phyloP scores from a whole-genome alignment of 2,797 vertebrate genomes.

The Peromyscus melanophrys region DNA sequence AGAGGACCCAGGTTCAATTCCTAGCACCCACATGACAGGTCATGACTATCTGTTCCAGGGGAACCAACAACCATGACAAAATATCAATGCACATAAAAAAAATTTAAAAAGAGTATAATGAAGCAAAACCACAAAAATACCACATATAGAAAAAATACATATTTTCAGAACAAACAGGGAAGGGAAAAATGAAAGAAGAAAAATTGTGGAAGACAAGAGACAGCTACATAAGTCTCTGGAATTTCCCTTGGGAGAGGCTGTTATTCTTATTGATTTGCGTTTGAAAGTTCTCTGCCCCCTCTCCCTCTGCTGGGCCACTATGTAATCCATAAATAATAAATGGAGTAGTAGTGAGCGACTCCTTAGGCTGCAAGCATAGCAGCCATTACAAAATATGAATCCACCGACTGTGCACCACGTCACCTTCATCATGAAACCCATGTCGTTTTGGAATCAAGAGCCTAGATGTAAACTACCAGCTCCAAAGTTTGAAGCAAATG shows the following conservation, averaged over 20 bases:
- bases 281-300: constrained; percentile 80
- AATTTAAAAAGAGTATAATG: constrained; percentile 74
- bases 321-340: constrained; percentile 88
- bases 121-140: constrained; percentile 80
- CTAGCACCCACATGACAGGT: too few relatives aligned
- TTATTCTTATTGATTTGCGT: constrained; percentile 89
- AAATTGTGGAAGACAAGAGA: neutral
- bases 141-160: constrained; percentile 66
- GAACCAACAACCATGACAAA: too few relatives aligned
- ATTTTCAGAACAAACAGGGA: constrained; percentile 54
- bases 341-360: constrained; percentile 73
- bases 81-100: too few relatives aligned
- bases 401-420: neutral
- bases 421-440: neutral
- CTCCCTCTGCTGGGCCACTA: constrained; percentile 78
- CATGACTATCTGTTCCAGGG: too few relatives aligned
- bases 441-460: neutral
- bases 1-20: too few relatives aligned
- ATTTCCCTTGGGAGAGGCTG: constrained; percentile 84
- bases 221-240: constrained; percentile 75
- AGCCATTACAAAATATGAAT: constrained; percentile 77
- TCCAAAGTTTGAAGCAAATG: neutral
- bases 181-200: neutral
- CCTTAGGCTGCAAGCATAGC: constrained; percentile 78
- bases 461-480: neutral